A percentile compares a stretch with the other conserved stretches of the same genome.
Evolutionary conservation across 92 coral and sea anemone genomes (phyloP).

Genomic region (Isaurus tuberculatus): DNA sequence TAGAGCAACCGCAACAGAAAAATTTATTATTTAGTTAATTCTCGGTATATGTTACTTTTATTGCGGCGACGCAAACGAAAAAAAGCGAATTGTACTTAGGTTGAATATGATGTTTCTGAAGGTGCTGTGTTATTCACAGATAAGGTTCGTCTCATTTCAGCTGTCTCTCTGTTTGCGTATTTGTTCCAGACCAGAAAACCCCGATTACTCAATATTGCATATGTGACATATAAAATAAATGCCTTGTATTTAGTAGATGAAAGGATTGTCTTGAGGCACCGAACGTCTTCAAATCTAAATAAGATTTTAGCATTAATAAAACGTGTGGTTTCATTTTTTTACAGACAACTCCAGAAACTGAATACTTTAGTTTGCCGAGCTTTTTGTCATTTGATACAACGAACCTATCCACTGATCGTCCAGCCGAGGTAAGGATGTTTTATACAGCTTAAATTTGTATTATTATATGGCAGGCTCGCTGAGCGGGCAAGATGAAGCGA

Average conservation of each 20-base stretch:
- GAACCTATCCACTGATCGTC: conserved; percentile 34
- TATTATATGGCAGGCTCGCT: background rate
- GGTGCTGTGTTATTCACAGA: conserved; percentile 27
- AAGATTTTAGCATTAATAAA: background rate
- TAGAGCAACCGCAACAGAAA: background rate
- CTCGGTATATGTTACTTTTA: conserved; percentile 3
- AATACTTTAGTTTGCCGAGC: conserved; percentile 47
- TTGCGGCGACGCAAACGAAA: too few relatives aligned
- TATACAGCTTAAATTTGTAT: background rate
- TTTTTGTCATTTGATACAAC: conserved; percentile 48
- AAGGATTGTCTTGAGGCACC: background rate
- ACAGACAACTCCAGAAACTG: conserved; percentile 50
- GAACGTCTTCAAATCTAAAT: background rate
- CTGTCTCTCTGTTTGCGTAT: background rate
- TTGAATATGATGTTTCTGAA: conserved; percentile 35
- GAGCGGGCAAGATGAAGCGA: too few relatives aligned
- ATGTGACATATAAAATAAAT: too few relatives aligned
- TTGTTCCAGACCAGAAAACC: too few relatives aligned
- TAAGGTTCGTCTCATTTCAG: conserved; percentile 12
- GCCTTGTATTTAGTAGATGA: too few relatives aligned
- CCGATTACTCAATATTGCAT: too few relatives aligned
- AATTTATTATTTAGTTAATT: background rate
- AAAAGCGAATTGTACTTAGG: too few relatives aligned
- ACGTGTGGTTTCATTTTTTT: background rate
- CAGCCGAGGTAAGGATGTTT: conserved; percentile 37